These are phyloP conservation scores for Pyralis farinalis DNA, from an alignment of 2,888 invertebrate species.

Conservation along the genomic window DNA sequence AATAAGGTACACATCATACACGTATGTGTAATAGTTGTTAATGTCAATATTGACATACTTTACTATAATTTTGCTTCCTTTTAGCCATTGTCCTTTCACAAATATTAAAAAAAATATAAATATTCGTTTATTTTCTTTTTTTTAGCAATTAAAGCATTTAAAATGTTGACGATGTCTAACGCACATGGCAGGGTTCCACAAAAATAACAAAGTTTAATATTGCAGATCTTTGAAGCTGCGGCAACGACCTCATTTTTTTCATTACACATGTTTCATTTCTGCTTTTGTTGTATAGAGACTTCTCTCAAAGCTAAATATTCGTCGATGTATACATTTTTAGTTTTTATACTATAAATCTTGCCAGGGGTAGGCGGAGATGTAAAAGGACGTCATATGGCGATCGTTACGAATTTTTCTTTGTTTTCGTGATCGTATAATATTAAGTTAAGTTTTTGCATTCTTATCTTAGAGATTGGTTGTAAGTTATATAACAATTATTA, in stretches of 20 bases:
- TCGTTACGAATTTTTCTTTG: conserved; percentile 65
- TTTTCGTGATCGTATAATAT: conserved; percentile 61
- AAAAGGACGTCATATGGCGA: conserved; percentile 68
- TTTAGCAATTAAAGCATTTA: no score
- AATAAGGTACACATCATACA: no score
- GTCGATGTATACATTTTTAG: conserved; percentile 35
- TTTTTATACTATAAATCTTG: conserved; percentile 53
- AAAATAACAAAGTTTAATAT: conserved; percentile 57
- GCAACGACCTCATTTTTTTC: conserved; percentile 38
- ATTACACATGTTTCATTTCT: conserved; percentile 39
- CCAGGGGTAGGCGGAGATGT: conserved; percentile 46
- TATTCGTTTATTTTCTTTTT: no score
- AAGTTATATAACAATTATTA: conserved; percentile 2
- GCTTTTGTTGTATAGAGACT: conserved; percentile 19
- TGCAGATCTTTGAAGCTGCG: conserved; percentile 52
- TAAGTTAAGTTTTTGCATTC: conserved; percentile 48
- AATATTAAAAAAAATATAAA: not conserved
- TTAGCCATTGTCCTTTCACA: no score
- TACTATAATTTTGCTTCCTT: no score
- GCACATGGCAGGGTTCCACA: conserved; percentile 50
- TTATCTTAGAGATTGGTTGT: conserved; percentile 19
- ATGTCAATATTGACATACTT: no score
- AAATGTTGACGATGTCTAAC: conserved; percentile 44
- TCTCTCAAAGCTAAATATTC: conserved; percentile 9
- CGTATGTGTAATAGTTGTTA: no score